A percentile compares a stretch with the other conserved stretches of the same genome.
These are phyloP conservation scores for Phyllotreta striolata DNA, from an alignment of 2,888 invertebrate genomes.

Conservation along the genomic window DNA sequence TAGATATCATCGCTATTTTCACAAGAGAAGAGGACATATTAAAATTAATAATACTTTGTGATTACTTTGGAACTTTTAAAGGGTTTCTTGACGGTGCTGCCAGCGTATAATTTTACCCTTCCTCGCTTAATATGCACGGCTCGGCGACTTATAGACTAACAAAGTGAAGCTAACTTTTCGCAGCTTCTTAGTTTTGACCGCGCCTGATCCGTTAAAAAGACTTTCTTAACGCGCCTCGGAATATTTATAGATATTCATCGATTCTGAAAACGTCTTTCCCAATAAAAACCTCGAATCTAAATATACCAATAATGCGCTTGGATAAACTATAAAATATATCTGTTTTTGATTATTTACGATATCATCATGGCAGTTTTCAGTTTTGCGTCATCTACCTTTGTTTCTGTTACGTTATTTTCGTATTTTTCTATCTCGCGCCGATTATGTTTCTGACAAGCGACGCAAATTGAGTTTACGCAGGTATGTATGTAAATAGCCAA, in stretches of 20 bases:
- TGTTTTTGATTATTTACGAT: too few species aligned
- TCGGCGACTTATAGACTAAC: conserved; percentile 48
- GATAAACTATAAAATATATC: too few species aligned
- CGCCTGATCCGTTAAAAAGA: conserved; percentile 7
- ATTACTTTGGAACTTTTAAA: conserved; percentile 55
- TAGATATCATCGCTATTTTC: conserved; percentile 51
- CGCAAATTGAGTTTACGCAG: too few species aligned
- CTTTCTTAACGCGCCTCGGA: conserved; percentile 4
- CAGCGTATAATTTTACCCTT: conserved; percentile 24
- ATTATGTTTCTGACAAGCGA: too few species aligned
- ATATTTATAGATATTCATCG: conserved; percentile 15
- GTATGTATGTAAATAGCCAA: too few species aligned
- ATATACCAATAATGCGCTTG: too few species aligned
- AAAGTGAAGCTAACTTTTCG: conserved; percentile 41
- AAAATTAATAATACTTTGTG: conserved; percentile 57
- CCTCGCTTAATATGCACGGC: conserved; percentile 51
- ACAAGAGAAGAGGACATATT: conserved; percentile 50
- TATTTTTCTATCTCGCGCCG: too few species aligned
- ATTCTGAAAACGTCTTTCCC: neutral
- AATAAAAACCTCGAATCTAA: too few species aligned
- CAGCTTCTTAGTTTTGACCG: conserved; percentile 29
- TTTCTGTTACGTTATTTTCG: too few species aligned
- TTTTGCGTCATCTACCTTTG: too few species aligned
- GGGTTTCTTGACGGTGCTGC: conserved; percentile 28
- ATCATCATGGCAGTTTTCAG: too few species aligned